Conservation (phyloP, 2,113 vertebrate species). For the Triplophysa rosa region DNA sequence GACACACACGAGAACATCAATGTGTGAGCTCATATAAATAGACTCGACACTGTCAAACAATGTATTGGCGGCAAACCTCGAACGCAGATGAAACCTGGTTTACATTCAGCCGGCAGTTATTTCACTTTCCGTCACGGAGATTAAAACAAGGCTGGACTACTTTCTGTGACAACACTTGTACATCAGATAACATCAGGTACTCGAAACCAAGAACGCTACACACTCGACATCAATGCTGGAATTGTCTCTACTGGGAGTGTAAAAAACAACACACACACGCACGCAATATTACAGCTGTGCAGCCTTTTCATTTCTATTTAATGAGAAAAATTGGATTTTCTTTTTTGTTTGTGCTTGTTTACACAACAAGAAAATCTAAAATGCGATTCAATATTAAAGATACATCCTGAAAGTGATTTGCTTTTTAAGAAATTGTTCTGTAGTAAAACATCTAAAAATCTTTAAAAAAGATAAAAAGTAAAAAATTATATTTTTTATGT, state of each 20-base stretch:
- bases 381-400: too few relatives aligned
- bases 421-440: too few relatives aligned
- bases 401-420: too few relatives aligned
- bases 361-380: too few relatives aligned
- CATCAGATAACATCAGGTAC: background rate
- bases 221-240: background rate
- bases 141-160: slow-evolving; percentile 1
- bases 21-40: background rate
- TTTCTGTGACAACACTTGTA: background rate
- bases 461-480: too few relatives aligned
- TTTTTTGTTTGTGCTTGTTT: too few relatives aligned
- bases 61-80: background rate
- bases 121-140: background rate
- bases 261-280: background rate
- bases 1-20: slow-evolving; percentile 9
- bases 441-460: too few relatives aligned
- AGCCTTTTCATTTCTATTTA: too few relatives aligned
- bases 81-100: slow-evolving; percentile 5
- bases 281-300: too few relatives aligned
- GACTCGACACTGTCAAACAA: background rate
- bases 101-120: background rate
- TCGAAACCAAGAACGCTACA: slow-evolving; percentile 6
- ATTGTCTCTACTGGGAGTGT: background rate
- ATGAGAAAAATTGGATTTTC: too few relatives aligned
- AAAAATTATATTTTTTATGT: too few relatives aligned